Base-by-base conservation (phyloP, 2,888 invertebrate species). In the Barypeithes pellucidus region DNA sequence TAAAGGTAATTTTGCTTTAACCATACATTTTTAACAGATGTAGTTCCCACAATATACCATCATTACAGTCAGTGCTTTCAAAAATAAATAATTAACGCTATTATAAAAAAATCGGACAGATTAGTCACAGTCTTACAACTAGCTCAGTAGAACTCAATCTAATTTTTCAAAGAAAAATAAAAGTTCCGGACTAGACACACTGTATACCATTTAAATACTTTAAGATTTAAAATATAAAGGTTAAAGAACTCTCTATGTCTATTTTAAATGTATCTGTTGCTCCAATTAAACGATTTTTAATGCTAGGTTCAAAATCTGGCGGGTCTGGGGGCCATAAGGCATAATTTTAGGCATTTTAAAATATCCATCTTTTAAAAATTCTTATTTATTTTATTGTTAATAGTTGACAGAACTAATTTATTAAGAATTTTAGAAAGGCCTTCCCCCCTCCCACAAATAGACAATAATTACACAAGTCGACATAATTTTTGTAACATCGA, bases 211-310 rank as follows among this genome's bases (percentile, higher is more conserved):
- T 29, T 29, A 29, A 29, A 45, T 11, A 45, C 43, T n/a, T 18
- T 16, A 16, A 45, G 14, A 45, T 45, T 14, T 18, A 20, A 20
- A 24, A 52, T 52, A 18, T 52, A 24, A 24, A 67, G 67, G 67
- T 67, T 57, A 67, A 57, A 67, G 67, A 67, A 54, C 67, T 33
- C 45, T 2, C 41, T 16, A 14, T 18, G 67, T 67, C 67, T 67
- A 67, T 67, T 67, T 67, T 54, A 43, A 67, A 57, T 20, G 24
- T 43, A 50, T 66, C 66, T 66, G 66, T 16, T 57, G 67, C 39
- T 45, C 67, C 59, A 67, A 67, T 67, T 67, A 67, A 67, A 67
- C 66, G 66, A 33, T 59, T 45, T 67, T 57, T 67, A 67, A 67
- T 67, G 59, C 45, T 54, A 67, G 57, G 57, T 43, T 52, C 59